These are phyloP conservation scores for Samia ricini DNA, from an alignment of 1,140 invertebrate genomes.

Conservation along the genomic window DNA sequence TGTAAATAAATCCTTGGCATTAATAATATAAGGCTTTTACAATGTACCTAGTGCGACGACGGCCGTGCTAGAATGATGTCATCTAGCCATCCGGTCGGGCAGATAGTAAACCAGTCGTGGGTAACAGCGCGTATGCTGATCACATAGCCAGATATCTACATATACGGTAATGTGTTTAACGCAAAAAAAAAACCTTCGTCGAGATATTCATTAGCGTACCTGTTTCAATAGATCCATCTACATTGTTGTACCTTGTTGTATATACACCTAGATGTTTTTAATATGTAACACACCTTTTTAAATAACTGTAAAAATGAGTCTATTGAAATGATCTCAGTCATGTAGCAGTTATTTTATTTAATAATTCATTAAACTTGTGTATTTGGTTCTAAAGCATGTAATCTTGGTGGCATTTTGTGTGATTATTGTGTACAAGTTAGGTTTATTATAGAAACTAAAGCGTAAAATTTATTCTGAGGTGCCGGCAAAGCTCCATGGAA, in stretches of 20 bases:
- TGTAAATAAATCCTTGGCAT: conserved; percentile 5
- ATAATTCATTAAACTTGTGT: no score
- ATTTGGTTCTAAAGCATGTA: no score
- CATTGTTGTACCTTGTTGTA: not conserved
- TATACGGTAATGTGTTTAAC: conserved; percentile 57
- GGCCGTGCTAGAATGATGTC: conserved; percentile 59
- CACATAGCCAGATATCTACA: conserved; percentile 34
- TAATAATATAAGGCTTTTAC: conserved; percentile 23
- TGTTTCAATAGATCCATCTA: not conserved
- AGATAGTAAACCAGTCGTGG: conserved; percentile 26
- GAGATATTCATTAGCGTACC: not conserved
- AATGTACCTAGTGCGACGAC: conserved; percentile 32
- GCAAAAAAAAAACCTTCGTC: conserved; percentile 17
- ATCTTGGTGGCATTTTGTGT: no score
- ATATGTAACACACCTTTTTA: not conserved
- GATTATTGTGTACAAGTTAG: no score
- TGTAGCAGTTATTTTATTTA: no score
- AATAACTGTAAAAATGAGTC: not conserved
- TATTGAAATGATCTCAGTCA: no score
- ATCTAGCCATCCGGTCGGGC: conserved; percentile 42
- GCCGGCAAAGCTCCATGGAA: no score
- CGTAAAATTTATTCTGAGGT: no score
- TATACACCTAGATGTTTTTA: not conserved
- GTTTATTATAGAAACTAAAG: no score
- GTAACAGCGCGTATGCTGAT: conserved; percentile 40